Percentiles rank a stretch among this genome's conserved stretches.
phyloP scores from a whole-genome alignment of 2,797 vertebrate species.

The Sebastes nivosus region DNA sequence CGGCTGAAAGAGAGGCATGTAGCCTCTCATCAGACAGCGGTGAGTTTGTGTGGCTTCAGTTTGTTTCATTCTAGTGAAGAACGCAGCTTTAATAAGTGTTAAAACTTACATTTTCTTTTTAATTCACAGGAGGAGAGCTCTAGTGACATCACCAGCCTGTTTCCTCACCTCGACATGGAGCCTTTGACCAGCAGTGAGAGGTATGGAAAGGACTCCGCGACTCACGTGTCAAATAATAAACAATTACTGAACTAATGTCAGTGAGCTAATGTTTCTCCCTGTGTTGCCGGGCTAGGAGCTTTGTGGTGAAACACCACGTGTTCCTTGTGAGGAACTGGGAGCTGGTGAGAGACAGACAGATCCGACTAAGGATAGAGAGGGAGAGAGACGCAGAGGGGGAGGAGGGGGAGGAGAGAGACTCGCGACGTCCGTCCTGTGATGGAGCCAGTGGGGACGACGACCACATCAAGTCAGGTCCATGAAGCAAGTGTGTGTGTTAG shows the following conservation, averaged over 20 bases:
- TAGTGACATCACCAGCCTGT: conserved; percentile 85
- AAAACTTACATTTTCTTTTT: background rate
- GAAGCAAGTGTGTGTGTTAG: conserved; percentile 85
- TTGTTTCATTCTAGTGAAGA: background rate
- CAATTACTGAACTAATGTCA: conserved; percentile 14
- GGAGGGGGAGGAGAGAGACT: conserved; percentile 67
- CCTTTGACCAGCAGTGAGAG: conserved; percentile 94
- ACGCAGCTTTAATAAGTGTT: background rate
- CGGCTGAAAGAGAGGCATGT: conserved; percentile 91
- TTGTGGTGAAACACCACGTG: conserved; percentile 92
- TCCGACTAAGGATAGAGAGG: conserved; percentile 74
- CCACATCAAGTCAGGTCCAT: conserved; percentile 95
- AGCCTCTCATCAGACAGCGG: conserved; percentile 70
- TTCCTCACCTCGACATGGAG: conserved; percentile 94
- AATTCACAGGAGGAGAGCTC: conserved; percentile 82
- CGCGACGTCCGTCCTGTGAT: conserved; percentile 81
- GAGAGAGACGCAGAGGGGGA: conserved; percentile 65
- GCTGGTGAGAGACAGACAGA: conserved; percentile 90
- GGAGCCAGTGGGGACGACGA: conserved; percentile 87
- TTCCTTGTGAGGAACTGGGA: conserved; percentile 98
- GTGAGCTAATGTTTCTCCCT: conserved; percentile 24
- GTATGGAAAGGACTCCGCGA: conserved; percentile 66
- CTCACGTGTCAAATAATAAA: conserved; percentile 12
- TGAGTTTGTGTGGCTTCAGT: conserved; percentile 41
- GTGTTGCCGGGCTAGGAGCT: conserved; percentile 83